Base-by-base conservation (phyloP, 1,140 invertebrate genomes). In the Aphelenchoides fujianensis region DNA sequence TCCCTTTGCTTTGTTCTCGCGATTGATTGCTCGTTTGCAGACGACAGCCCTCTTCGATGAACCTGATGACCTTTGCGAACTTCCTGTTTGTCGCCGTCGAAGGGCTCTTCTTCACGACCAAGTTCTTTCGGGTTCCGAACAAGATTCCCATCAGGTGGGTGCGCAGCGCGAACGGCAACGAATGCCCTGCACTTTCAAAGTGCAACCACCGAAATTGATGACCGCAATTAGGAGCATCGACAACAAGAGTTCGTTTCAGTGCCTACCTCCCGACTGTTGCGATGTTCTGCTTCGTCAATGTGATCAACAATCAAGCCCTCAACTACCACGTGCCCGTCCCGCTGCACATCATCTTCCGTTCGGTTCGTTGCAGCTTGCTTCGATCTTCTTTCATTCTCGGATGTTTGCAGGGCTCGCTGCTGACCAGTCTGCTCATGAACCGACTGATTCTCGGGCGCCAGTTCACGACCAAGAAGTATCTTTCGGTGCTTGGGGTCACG, bases 241-340 rank as follows among this genome's bases (percentile, higher is more conserved):
- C n/a, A 79, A 32, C 77, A 62, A 66, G 70, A 69, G 37, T 78
- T 78, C 75, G 76, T 87, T 87, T 70, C 85, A 94, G 90, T 78
- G 90, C 91, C 76, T 98, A 98, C 82, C 76, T 92, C 3, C 86
- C 90, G 30, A 87, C 97, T 69, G 95, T 97, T 0, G 83, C 89
- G 2, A 90, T 97, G 84, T 98, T 97, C 85, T 98, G 97, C 85
- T 83, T 93, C 1, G 89, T 91, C 2, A 97, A 92, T 85, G 91
- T 97, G 2, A 90, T 91, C 28, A 98, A 98, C 85, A 99, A 98
- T 86, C 94, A 93, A 87, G 94, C 94, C 0, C 92, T 98, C 79
- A 90, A 92, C 83, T 98, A 95, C 81, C 95, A 97, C 82, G 95
- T 99, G 82, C 91, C 95, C 0, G 95, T 98, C 90, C 95, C 96